Evolutionary conservation across 2,113 vertebrate genomes (phyloP).

Genomic region (Myrmophylax atrothorax): DNA sequence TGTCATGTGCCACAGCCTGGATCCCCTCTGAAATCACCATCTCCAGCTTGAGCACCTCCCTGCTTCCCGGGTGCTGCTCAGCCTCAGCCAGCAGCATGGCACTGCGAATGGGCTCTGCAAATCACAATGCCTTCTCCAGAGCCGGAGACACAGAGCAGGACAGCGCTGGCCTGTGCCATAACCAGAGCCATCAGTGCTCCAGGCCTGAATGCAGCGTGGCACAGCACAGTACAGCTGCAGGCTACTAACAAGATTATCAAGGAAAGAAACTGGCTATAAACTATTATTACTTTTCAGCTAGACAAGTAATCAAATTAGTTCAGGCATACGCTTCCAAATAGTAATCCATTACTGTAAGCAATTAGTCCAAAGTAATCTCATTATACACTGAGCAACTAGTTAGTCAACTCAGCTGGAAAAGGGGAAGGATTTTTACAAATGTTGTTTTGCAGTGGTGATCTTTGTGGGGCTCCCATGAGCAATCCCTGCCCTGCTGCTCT

Average conservation of each 20-base stretch:
- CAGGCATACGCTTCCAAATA: neutral
- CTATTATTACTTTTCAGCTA: conserved; percentile 47
- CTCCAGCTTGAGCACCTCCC: neutral
- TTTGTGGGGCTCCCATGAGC: neutral
- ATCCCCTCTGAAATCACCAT: neutral
- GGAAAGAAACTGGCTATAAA: conserved; percentile 25
- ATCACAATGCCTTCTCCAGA: neutral
- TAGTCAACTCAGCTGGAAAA: conserved; percentile 21
- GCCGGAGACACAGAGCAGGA: neutral
- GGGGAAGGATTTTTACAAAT: neutral
- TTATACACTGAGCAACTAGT: conserved; percentile 34
- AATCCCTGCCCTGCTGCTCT: neutral
- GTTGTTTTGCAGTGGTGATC: neutral
- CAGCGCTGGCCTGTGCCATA: neutral
- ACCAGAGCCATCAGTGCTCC: neutral
- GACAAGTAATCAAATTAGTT: conserved; percentile 63
- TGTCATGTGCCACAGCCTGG: accelerated
- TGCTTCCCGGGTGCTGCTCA: neutral
- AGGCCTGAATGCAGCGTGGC: neutral
- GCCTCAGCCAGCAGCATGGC: accelerated
- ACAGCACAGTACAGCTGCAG: conserved; percentile 16
- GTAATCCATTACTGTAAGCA: conserved; percentile 36
- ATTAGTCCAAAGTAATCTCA: conserved; percentile 38
- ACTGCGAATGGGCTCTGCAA: neutral
- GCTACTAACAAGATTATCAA: conserved; percentile 50